Evolutionary conservation across 37 sponge, comb jelly and placozoan species (phyloP).

Genomic region (Chondrilla cf. caribensis): DNA sequence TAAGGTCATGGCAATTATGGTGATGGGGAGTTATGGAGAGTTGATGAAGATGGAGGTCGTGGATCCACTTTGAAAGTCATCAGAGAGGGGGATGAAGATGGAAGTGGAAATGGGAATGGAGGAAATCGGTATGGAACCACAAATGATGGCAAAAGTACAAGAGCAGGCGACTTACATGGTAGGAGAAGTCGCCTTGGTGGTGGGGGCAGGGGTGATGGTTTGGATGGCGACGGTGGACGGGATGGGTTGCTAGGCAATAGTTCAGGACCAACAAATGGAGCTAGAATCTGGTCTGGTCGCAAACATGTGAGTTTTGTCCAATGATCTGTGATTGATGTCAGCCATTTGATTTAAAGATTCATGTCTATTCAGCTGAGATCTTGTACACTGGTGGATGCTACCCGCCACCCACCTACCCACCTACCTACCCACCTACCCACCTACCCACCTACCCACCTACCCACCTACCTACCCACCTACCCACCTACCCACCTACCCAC

Average conservation of each 20-base stretch:
- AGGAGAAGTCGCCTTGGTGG: not conserved
- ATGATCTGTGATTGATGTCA: not conserved
- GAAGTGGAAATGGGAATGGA: not conserved
- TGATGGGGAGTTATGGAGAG: not conserved
- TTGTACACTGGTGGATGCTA: too few relatives aligned
- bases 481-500: too few relatives aligned
- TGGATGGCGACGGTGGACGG: not conserved
- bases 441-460: too few relatives aligned
- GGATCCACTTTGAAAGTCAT: not conserved
- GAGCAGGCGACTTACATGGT: not conserved
- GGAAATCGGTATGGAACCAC: not conserved
- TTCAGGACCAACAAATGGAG: too few relatives aligned
- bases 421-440: too few relatives aligned
- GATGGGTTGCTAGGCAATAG: not conserved
- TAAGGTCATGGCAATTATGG: not conserved
- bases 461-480: too few relatives aligned
- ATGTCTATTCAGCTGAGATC: too few relatives aligned
- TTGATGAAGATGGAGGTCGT: not conserved
- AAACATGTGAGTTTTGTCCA: not conserved
- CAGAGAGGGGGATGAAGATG: not conserved
- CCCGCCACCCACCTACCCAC: too few relatives aligned
- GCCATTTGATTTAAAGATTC: too few relatives aligned
- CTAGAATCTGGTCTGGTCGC: not conserved
- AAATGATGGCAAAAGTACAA: not conserved
- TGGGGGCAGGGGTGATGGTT: not conserved